Evolutionary conservation across 1,140 invertebrate species (phyloP), one percentile per base, ranked within the genome.

Genomic region (Pogonomyrmex barbatus): DNA sequence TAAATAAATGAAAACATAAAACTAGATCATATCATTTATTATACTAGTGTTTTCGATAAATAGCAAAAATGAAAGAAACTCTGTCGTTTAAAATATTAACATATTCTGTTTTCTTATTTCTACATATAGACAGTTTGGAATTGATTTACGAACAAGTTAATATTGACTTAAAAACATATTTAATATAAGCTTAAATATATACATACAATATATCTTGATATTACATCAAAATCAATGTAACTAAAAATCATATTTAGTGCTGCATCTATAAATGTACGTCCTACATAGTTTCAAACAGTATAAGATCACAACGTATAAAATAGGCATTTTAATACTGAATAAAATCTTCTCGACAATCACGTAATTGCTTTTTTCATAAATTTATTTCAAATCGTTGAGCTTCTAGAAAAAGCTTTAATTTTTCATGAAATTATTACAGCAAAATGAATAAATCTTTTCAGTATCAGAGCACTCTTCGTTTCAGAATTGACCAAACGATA

Each of bases 401-500:
- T 10, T 2, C 6, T 4, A 30, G 1, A 14, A 42, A 52, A 17
- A n/a, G 42, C 60, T 62, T 52, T 1, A 36, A 24, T 78, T 24
- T 52, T 3, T 24, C 36, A 56, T 33, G 10, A 12, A 68, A 68
- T 68, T 63, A 63, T 63, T 42, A 8, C 54, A 42, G 14, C 62
- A 42, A 4, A 47, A n/a, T 10, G 62, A 77, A 8, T 0, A n/a
- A 33, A 39, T 4, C n/a, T 9, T 6, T 67, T 68, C 47, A 56
- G 45, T 9, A 0, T 68, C 30, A n/a, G 2, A 47, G 8, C 60
- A 79, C 78, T 89, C 63, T 86, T n/a, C 85, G 2, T 45, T 30
- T 54, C 24, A 30, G 24, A 70, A 81, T 54, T 78, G 87, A 89
- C 82, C 87, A 52, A 68, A 87, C 63, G 81, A 85, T 78, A 90